Evolutionary conservation across 1,140 invertebrate species (phyloP).

Genomic region (Cardiocondyla obscurior): DNA sequence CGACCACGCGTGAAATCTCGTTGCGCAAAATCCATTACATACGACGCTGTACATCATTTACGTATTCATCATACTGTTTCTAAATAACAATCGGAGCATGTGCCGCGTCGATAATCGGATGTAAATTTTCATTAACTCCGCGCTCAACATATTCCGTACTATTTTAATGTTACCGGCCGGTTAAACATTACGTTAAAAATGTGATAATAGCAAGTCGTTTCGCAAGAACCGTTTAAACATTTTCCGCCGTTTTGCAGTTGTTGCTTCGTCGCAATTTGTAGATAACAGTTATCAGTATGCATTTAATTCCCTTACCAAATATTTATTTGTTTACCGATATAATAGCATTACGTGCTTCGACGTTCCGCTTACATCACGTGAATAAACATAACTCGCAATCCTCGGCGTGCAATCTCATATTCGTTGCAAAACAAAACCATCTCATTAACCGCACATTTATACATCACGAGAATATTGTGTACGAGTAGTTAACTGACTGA

Average conservation of each 20-base stretch:
- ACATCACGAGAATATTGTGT: not conserved
- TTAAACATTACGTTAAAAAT: conserved; percentile 21
- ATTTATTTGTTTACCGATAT: conserved; percentile 47
- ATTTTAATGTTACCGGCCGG: not conserved
- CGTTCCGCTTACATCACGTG: conserved; percentile 43
- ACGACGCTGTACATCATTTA: not conserved
- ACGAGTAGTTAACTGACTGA: not conserved
- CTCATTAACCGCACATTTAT: conserved; percentile 4
- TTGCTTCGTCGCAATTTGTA: conserved; percentile 27
- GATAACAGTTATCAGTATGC: conserved; percentile 1
- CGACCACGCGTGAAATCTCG: not conserved
- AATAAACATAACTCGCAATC: conserved; percentile 29
- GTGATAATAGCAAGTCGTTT: not conserved
- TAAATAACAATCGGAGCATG: not conserved
- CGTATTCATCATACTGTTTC: not conserved
- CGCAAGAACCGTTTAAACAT: conserved; percentile 22
- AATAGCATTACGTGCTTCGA: conserved; percentile 54
- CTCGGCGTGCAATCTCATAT: not conserved
- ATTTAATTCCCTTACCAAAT: conserved; percentile 51
- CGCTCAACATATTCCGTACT: not conserved
- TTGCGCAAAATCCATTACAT: not conserved
- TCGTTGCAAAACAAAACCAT: not conserved
- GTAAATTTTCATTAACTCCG: conserved; percentile 7
- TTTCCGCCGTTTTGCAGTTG: not conserved
- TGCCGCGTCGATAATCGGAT: not conserved